A percentile compares a stretch with the other conserved stretches of the same genome.
Evolutionary conservation across 2,113 vertebrate genomes (phyloP).

Genomic region (Petaurus breviceps): DNA sequence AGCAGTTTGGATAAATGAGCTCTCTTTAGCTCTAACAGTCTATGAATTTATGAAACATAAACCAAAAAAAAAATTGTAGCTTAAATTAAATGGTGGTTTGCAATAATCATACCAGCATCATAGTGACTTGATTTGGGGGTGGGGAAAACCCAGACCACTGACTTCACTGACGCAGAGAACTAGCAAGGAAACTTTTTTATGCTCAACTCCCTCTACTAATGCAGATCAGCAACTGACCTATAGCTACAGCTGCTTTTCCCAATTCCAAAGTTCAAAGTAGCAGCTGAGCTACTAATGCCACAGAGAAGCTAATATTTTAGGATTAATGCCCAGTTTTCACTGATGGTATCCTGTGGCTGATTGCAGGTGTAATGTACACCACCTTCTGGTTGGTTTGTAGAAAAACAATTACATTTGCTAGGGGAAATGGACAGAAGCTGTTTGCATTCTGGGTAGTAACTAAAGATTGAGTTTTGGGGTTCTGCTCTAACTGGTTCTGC

Average conservation of each 20-base stretch:
- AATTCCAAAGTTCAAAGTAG: slow-evolving; percentile 4
- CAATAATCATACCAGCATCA: neutral
- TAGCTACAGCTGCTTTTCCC: neutral
- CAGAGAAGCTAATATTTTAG: neutral
- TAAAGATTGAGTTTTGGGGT: neutral
- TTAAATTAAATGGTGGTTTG: neutral
- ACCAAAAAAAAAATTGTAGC: neutral
- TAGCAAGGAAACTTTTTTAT: neutral
- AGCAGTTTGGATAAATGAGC: neutral
- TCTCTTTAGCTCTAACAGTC: neutral
- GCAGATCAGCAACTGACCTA: neutral
- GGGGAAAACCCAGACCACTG: neutral
- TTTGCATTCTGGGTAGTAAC: neutral
- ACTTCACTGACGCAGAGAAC: neutral
- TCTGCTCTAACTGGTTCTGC: neutral
- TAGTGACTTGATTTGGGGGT: neutral
- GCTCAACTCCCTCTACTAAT: neutral
- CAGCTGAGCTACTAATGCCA: neutral
- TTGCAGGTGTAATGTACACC: slow-evolving; percentile 44
- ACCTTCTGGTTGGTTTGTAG: slow-evolving; percentile 53
- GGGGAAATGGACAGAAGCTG: neutral
- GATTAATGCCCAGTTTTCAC: neutral
- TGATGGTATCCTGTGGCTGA: neutral
- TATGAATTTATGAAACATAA: neutral
- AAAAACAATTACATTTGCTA: slow-evolving; percentile 18